Conservation (phyloP, 2,113 vertebrate species). For the Hipposideros armiger region DNA sequence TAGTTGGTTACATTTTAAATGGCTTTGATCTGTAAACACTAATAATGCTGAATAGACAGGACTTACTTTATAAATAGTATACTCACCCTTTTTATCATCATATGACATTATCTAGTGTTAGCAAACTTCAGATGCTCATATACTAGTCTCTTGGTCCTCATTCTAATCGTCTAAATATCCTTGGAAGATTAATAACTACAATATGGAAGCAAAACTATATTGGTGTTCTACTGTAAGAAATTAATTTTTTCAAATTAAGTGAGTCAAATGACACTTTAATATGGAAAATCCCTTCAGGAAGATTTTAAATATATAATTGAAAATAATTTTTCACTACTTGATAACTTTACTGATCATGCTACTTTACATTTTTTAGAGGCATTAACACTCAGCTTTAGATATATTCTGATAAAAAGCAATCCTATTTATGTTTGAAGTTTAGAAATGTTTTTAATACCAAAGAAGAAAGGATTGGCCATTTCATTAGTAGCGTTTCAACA, state of each 20-base stretch:
- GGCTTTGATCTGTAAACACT: not conserved
- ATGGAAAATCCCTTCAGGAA: not conserved
- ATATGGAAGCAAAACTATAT: not conserved
- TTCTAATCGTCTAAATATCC: not conserved
- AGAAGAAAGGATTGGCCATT: not conserved
- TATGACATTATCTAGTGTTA: not conserved
- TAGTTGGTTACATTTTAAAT: not conserved
- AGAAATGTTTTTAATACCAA: not conserved
- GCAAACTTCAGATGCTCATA: not conserved
- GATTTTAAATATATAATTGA: not conserved
- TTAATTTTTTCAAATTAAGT: not conserved
- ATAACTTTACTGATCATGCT: not conserved
- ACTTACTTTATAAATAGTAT: not conserved
- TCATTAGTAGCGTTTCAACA: not conserved
- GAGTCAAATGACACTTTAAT: not conserved
- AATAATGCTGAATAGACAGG: not conserved
- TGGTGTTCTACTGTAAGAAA: not conserved
- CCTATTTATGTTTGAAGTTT: not conserved
- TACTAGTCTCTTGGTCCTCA: not conserved
- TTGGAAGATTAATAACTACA: not conserved
- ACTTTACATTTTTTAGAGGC: not conserved
- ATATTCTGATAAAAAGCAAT: not conserved
- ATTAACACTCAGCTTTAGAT: not conserved
- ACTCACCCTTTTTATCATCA: not conserved
- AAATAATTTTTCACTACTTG: not conserved